Evolutionary conservation across 2,113 vertebrate genomes (phyloP).

Genomic region (Trichomycterus rosablanca): DNA sequence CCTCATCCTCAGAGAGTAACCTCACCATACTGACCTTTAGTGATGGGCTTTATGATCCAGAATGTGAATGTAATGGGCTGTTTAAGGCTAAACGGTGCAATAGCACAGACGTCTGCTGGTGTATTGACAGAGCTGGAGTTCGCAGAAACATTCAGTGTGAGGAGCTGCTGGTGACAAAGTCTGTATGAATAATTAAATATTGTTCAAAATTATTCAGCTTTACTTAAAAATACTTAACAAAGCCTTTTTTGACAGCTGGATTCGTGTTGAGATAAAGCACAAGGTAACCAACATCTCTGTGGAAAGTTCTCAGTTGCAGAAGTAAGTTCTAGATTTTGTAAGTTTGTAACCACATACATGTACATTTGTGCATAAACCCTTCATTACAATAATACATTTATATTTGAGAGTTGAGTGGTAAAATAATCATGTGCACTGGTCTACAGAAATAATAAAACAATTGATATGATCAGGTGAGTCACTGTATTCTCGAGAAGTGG

Average conservation of each 20-base stretch:
- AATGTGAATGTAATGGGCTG: slow-evolving; percentile 63
- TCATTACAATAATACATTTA: background rate
- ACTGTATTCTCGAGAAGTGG: too few species aligned
- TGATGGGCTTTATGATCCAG: slow-evolving; percentile 74
- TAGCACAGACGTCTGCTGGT: slow-evolving; percentile 71
- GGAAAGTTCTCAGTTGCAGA: background rate
- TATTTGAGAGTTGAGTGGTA: too few species aligned
- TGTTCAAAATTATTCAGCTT: background rate
- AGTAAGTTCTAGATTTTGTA: slow-evolving; percentile 15
- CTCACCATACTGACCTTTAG: slow-evolving; percentile 65
- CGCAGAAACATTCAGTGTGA: slow-evolving; percentile 59
- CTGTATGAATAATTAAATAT: slow-evolving; percentile 46
- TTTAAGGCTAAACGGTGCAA: slow-evolving; percentile 80
- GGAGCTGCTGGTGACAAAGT: slow-evolving; percentile 68
- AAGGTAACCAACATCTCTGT: background rate
- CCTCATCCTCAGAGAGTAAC: slow-evolving; percentile 51
- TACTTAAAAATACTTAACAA: background rate
- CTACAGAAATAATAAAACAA: too few species aligned
- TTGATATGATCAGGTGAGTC: too few species aligned
- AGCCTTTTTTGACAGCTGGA: slow-evolving; percentile 26
- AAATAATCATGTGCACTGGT: too few species aligned
- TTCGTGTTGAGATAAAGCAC: slow-evolving; percentile 34
- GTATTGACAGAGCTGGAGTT: slow-evolving; percentile 77
- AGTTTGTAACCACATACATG: too few species aligned
- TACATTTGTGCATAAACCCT: too few species aligned